These are phyloP conservation scores for Odontesthes bonariensis DNA, from an alignment of 2,113 vertebrate species.

Conservation along the genomic window DNA sequence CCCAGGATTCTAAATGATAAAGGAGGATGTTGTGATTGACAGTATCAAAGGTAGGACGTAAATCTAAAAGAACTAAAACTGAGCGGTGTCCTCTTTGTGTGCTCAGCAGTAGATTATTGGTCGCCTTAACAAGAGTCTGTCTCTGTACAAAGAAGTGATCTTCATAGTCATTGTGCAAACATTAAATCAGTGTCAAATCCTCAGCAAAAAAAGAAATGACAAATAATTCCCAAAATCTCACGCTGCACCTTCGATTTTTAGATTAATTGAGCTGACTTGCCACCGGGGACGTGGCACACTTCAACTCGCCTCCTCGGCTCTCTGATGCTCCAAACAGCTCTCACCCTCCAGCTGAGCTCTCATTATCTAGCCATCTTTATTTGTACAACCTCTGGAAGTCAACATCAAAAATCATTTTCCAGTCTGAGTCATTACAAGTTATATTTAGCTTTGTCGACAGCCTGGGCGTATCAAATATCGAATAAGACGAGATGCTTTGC, in stretches of 20 bases:
- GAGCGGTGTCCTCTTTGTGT: too few relatives aligned
- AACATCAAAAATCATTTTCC: constrained; percentile 13
- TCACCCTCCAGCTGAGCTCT: constrained; percentile 12
- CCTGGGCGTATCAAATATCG: constrained; percentile 20
- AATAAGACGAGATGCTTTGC: constrained; percentile 40
- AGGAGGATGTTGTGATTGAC: too few relatives aligned
- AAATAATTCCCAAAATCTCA: neutral
- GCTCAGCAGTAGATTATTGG: too few relatives aligned
- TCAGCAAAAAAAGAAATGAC: neutral
- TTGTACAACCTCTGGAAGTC: constrained; percentile 12
- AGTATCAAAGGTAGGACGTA: too few relatives aligned
- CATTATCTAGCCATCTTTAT: constrained; percentile 26
- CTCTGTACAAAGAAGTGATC: neutral
- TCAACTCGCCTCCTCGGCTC: neutral
- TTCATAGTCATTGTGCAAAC: neutral
- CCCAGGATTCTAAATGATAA: too few relatives aligned
- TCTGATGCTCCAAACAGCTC: constrained; percentile 19
- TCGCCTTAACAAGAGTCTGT: too few relatives aligned
- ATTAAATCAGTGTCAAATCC: neutral
- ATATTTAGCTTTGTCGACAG: constrained; percentile 42
- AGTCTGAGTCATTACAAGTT: constrained; percentile 24
- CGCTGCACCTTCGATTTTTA: neutral
- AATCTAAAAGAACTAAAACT: too few relatives aligned
- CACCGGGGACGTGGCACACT: constrained; percentile 1
- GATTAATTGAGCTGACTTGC: neutral